Evolutionary conservation across 1,140 invertebrate genomes (phyloP), one percentile per base, ranked within the genome.

Genomic region (Achroia grisella): DNA sequence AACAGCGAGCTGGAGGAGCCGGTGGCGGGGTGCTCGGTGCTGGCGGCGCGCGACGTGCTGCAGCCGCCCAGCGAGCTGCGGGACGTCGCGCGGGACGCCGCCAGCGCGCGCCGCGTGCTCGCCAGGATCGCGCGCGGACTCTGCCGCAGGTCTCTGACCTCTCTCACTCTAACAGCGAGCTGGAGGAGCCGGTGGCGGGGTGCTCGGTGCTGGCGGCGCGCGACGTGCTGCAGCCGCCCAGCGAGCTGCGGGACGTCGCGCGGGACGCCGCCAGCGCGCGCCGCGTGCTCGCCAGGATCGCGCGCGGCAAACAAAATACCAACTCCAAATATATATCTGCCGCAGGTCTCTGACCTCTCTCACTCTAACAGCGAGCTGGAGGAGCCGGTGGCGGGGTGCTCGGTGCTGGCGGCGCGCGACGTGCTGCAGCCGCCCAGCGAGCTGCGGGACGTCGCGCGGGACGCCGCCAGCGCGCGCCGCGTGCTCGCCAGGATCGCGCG

Each of bases 131-230:
- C 65, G 5, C 41, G 41, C 31, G 5, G 0, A 0, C 14, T 10
- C 15, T 14, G 11, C 40, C 11, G 3, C 13, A 23, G 33, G 33
- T 35, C n/a, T n/a, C n/a, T n/a, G n/a, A n/a, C n/a, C n/a, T n/a
- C n/a, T n/a, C n/a, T n/a, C n/a, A n/a, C n/a, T n/a, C n/a, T n/a
- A n/a, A 35, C 33, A 23, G 17, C 6, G 6, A 6, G 17, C 17
- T 23, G 17, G 2, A 23, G 17, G 17, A 65, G 63, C 85, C 82
- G 49, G 88, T 59, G 71, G 79, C 58, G 66, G 87, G 75, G 46
- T 86, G 53, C 72, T 68, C 54, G 45, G 73, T 86, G 15, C 60
- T 89, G 13, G 73, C 75, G 27, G 83, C 83, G 57, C 88, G 89
- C 47, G 68, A 65, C 15, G 76, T 89, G 28, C 63, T 61, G 42